phyloP scores from a whole-genome alignment of 2,113 vertebrate species.

The Bostrychus sinensis region DNA sequence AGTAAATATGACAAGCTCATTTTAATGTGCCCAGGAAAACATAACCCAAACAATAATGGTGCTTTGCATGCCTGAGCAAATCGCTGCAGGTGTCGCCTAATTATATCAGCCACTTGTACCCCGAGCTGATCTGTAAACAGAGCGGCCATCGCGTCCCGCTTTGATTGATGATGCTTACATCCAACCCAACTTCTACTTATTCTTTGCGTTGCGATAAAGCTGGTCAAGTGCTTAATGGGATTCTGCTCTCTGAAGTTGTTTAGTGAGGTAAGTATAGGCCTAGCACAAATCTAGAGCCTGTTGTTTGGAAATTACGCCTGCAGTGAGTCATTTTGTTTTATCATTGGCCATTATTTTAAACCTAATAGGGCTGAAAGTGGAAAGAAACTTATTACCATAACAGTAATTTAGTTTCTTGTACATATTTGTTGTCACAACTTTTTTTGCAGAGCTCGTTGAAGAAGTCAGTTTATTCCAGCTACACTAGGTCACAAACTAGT shows the following conservation, averaged over 20 bases:
- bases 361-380: neutral
- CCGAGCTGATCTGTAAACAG: slow-evolving; percentile 59
- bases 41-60: slow-evolving; percentile 36
- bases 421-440: slow-evolving; percentile 3
- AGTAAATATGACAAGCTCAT: slow-evolving; percentile 69
- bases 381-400: neutral
- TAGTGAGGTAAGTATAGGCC: neutral
- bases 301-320: slow-evolving; percentile 24
- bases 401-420: neutral
- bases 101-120: slow-evolving; percentile 61
- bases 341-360: neutral
- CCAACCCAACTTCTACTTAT: neutral
- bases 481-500: too few species aligned
- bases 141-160: slow-evolving; percentile 13
- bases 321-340: slow-evolving; percentile 20
- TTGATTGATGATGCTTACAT: slow-evolving; percentile 64
- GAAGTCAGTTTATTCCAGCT: too few species aligned
- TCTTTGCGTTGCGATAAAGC: slow-evolving; percentile 19
- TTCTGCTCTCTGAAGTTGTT: slow-evolving; percentile 13
- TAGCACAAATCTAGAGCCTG: slow-evolving; percentile 9
- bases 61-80: slow-evolving; percentile 59
- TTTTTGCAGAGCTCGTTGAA: too few species aligned
- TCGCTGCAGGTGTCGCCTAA: slow-evolving; percentile 65
- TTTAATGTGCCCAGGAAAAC: slow-evolving; percentile 56
- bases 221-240: slow-evolving; percentile 37